Percentiles rank a stretch among this genome's conserved stretches.
These are phyloP conservation scores for Thalassoma bifasciatum DNA, from an alignment of 2,113 vertebrate genomes.

Conservation along the genomic window DNA sequence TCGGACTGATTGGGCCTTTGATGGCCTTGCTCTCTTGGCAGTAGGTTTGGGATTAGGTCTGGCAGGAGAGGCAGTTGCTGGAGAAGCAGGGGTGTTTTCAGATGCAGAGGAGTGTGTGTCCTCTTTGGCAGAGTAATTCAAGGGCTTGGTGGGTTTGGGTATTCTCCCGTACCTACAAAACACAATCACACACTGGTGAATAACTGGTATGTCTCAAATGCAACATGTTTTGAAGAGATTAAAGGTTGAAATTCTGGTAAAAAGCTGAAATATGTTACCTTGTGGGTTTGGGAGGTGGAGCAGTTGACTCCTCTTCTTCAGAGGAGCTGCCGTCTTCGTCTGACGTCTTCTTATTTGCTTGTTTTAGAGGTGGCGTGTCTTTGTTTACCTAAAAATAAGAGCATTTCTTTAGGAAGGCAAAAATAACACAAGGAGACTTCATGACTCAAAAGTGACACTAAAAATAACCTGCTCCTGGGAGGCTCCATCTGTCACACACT, in stretches of 20 bases:
- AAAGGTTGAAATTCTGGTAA: background rate
- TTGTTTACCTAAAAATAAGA: slow-evolving; percentile 46
- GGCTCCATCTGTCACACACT: slow-evolving; percentile 9
- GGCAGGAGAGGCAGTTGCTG: slow-evolving; percentile 23
- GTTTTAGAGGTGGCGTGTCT: slow-evolving; percentile 33
- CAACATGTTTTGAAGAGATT: background rate
- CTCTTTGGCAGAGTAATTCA: slow-evolving; percentile 74
- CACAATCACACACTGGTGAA: slow-evolving; percentile 13
- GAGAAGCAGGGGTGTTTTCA: slow-evolving; percentile 34
- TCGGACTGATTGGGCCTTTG: slow-evolving; percentile 62
- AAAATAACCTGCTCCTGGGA: slow-evolving; percentile 51
- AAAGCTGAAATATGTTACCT: slow-evolving; percentile 55
- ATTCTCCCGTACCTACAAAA: slow-evolving; percentile 75
- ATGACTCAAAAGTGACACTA: background rate
- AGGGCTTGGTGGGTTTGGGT: slow-evolving; percentile 75
- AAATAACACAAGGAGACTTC: background rate
- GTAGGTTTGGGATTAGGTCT: slow-evolving; percentile 47
- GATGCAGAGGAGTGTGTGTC: slow-evolving; percentile 46
- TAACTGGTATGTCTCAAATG: background rate
- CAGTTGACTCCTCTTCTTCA: slow-evolving; percentile 61
- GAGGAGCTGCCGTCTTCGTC: slow-evolving; percentile 43
- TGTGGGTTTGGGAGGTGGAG: slow-evolving; percentile 64
- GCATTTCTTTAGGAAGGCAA: background rate
- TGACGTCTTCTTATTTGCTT: slow-evolving; percentile 20
- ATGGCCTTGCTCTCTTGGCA: slow-evolving; percentile 72